Evolutionary conservation across 1,140 invertebrate genomes (phyloP), one percentile per base, ranked within the genome.

Genomic region (Oryzaephilus surinamensis): DNA sequence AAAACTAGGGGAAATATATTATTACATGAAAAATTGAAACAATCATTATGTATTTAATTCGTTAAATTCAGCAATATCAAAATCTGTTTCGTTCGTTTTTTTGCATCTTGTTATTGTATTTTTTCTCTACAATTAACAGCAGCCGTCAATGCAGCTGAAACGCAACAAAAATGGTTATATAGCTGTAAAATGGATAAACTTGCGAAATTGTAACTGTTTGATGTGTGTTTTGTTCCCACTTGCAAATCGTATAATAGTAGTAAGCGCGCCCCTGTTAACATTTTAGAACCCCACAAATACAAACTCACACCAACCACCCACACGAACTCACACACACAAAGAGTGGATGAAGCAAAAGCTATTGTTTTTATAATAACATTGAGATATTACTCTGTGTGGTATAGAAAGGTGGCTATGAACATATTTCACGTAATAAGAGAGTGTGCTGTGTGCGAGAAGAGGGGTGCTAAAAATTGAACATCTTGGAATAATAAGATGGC

Each of bases 291-390:
- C 20, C 20, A 21, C 20, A 6, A 21, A 21, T 21, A 21, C 10
- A 6, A 21, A 6, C 20, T 10, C 20, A 21, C 10, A 6, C 10
- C 10, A 21, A 6, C 20, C 10, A 6, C 10, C 20, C 10, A 6
- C 20, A 21, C 10, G 6, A 6, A 21, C 10, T 6, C 20, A 21
- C 20, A 10, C 6, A 21, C 10, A 2, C 20, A 21, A 21, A 21
- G 27, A 31, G 36, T 38, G 18, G 36, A 30, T 29, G 36, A 29
- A 38, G 24, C 36, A 40, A 45, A 24, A 43, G 50, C 50, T 52
- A 49, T 52, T 52, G 50, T 52, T 52, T 52, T 52, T 52, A 52
- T 52, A 49, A 49, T 49, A 52, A 52, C 50, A 52, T 52, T 52
- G 50, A 52, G 50, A 52, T 52, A 52, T 52, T 52, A 49, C 50